Conservation (phyloP, 1,140 invertebrate genomes). For the Cataglyphis hispanica region DNA sequence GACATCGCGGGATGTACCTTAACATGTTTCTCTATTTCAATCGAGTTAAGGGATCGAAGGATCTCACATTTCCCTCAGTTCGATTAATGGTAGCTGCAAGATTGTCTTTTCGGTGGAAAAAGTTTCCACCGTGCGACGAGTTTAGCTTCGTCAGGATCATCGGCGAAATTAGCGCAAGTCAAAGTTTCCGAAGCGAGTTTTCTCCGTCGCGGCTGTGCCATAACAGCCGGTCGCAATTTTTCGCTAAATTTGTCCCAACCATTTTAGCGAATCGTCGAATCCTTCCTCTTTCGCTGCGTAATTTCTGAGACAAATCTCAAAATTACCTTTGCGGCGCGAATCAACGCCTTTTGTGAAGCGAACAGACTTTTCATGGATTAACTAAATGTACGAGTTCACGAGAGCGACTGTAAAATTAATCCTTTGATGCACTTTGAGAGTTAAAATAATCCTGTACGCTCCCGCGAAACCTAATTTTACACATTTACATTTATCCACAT, state of each 20-base stretch:
- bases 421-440: not conserved
- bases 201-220: not conserved
- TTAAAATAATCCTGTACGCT: not conserved
- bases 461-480: not conserved
- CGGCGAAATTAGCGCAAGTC: constrained; percentile 44
- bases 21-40: not conserved
- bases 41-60: not conserved
- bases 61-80: constrained; percentile 2
- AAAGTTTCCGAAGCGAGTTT: constrained; percentile 49
- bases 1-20: not conserved
- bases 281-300: constrained; percentile 2
- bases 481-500: not conserved
- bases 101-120: constrained; percentile 7
- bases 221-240: constrained; percentile 51
- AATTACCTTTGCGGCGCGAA: constrained; percentile 46
- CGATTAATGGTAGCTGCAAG: constrained; percentile 32
- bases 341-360: constrained; percentile 45
- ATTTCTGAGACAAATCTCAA: constrained; percentile 45
- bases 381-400: constrained; percentile 2
- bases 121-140: constrained; percentile 18
- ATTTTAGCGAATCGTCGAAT: constrained; percentile 30
- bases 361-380: not conserved
- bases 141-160: constrained; percentile 31
- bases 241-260: constrained; percentile 54
- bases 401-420: constrained; percentile 35